Evolutionary conservation across 2,888 invertebrate genomes (phyloP), one percentile per base, ranked within the genome.

Genomic region (Synanthedon tipuliformis): DNA sequence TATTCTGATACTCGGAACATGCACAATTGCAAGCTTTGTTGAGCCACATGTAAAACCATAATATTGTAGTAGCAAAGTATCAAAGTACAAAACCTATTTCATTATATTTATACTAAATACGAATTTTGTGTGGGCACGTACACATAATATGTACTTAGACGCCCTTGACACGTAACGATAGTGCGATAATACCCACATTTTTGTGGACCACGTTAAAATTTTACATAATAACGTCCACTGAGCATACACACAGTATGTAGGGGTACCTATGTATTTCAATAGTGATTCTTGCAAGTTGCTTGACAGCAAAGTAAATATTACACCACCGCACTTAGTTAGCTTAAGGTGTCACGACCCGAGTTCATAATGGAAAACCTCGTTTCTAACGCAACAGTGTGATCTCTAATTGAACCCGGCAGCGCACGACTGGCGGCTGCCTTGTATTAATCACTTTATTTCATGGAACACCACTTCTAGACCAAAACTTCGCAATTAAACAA

Each of bases 391-490:
- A 75, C 72, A 66, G 70, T 69, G 66, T 74, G 73, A 74, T 75
- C 71, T 70, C 69, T 77, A 75, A 79, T 78, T 76, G 73, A 76
- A 78, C 73, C 71, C 71, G 76, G 71, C 74, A 75, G 69, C 62
- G 64, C 64, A 69, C 69, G 71, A 73, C 77, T 34, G 34, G 34
- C 34, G 34, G 34, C 34, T 76, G 72, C 69, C 71, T 70, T 63
- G 61, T 59, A 59, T 64, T 59, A 64, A 73, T 73, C 69, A 74
- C 64, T 57, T 4, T 34, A 34, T 34, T 34, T 34, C 10, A 34
- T 10, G 34, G 34, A 34, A 34, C 34, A 34, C 34, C 34, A 3
- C 34, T 34, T 34, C 34, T 10, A 34, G 34, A 34, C 34, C 34
- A 34, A 34, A 34, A 34, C 34, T 34, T 34, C 34, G 10, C 34